Conservation (phyloP, 64 coral and sea anemone genomes). For the Porites lutea region DNA sequence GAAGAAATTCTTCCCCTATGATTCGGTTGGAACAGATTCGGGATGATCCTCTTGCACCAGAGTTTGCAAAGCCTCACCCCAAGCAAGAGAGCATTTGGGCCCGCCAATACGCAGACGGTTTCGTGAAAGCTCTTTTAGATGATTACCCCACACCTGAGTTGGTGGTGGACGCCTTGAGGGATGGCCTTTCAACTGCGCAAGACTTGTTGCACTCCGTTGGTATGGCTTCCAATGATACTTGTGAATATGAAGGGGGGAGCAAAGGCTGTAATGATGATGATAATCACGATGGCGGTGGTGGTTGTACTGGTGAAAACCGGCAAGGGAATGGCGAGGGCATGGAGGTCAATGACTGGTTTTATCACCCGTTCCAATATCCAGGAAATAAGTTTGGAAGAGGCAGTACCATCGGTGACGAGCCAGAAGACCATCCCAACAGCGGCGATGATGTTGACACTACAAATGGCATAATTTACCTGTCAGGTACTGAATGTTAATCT, state of each 20-base stretch:
- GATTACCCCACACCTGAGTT: slow-evolving; percentile 20
- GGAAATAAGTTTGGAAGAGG: neutral
- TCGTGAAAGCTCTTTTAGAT: neutral
- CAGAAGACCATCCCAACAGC: no score
- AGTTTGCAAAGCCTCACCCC: slow-evolving; percentile 67
- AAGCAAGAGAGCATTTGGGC: slow-evolving; percentile 73
- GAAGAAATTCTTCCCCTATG: slow-evolving; percentile 31
- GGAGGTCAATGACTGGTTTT: slow-evolving; percentile 51
- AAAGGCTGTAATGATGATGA: no score
- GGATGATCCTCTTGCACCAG: slow-evolving; percentile 37
- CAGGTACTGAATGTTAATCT: neutral
- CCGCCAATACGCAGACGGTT: slow-evolving; percentile 35
- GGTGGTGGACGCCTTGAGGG: slow-evolving; percentile 35
- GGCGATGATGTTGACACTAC: neutral
- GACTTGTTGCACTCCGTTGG: slow-evolving; percentile 27
- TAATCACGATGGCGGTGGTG: slow-evolving; percentile 13
- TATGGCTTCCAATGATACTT: slow-evolving; percentile 32
- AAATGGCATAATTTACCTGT: neutral
- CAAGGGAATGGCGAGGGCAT: no score
- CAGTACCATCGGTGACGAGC: slow-evolving; percentile 12
- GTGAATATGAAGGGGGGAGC: neutral
- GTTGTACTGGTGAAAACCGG: no score
- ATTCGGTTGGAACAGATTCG: slow-evolving; percentile 54
- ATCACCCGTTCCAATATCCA: slow-evolving; percentile 12
- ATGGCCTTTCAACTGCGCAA: slow-evolving; percentile 31